Conservation (phyloP, 1,140 invertebrate species). For the Psix sp. region DNA sequence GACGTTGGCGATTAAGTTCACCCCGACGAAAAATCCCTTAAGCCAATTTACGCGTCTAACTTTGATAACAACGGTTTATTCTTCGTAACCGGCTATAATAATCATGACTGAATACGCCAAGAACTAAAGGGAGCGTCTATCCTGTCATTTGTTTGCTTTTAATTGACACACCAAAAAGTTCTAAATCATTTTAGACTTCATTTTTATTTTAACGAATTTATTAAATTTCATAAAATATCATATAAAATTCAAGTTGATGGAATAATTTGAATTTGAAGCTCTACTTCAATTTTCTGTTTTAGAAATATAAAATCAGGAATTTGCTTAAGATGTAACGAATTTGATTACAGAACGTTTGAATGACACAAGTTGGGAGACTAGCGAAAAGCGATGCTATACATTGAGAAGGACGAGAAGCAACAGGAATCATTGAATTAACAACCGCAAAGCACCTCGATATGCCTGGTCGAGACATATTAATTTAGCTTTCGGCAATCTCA, state of each 20-base stretch:
- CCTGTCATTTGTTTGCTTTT: conserved; percentile 36
- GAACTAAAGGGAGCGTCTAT: conserved; percentile 1
- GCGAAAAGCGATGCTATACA: conserved; percentile 10
- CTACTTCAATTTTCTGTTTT: too few species aligned
- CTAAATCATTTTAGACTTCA: too few species aligned
- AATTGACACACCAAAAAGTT: conserved; percentile 24
- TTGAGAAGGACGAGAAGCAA: conserved; percentile 28
- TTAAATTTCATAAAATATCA: too few species aligned
- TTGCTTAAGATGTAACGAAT: too few species aligned
- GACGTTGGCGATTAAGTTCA: conserved; percentile 64
- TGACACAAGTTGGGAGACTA: conserved; percentile 2
- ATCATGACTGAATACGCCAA: conserved; percentile 24
- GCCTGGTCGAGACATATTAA: conserved; percentile 27
- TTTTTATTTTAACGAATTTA: too few species aligned
- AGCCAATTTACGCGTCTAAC: conserved; percentile 70
- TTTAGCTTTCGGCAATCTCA: conserved; percentile 42
- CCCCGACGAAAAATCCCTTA: conserved; percentile 66
- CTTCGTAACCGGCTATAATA: conserved; percentile 50
- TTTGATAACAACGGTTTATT: conserved; percentile 61
- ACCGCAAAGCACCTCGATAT: conserved; percentile 41
- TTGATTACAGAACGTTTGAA: too few species aligned
- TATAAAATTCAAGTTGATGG: too few species aligned
- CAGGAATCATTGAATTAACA: conserved; percentile 46
- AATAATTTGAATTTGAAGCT: too few species aligned
- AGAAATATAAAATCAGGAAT: too few species aligned